Conservation (phyloP, 2,888 invertebrate genomes). For the Perdita meconis region DNA sequence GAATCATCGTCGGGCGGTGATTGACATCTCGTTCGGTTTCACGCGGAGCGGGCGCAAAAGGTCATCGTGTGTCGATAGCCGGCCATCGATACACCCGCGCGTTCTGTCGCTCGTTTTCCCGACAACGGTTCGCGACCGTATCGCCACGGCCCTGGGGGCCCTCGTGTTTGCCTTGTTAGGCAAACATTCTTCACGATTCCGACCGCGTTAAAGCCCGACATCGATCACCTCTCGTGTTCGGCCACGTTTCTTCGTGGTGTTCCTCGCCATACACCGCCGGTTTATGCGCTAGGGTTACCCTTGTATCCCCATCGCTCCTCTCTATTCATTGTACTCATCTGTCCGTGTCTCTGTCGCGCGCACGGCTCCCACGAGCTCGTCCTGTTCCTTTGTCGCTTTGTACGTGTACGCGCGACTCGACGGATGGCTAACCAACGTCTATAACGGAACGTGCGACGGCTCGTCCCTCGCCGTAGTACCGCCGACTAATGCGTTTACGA, state of each 20-base stretch:
- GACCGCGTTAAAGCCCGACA: slow-evolving; percentile 71
- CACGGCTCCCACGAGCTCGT: slow-evolving; percentile 50
- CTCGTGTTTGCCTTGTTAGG: slow-evolving; percentile 74
- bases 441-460: slow-evolving; percentile 69
- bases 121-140: slow-evolving; percentile 62
- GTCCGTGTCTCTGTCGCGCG: slow-evolving; percentile 46
- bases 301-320: slow-evolving; percentile 37
- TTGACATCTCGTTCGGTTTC: slow-evolving; percentile 64
- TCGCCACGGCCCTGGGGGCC: slow-evolving; percentile 44
- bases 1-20: slow-evolving; percentile 51
- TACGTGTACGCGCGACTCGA: slow-evolving; percentile 34
- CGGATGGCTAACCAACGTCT: slow-evolving; percentile 62
- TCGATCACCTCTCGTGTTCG: slow-evolving; percentile 72
- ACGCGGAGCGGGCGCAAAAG: slow-evolving; percentile 45
- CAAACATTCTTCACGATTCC: slow-evolving; percentile 73
- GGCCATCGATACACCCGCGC: slow-evolving; percentile 58
- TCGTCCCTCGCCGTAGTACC: slow-evolving; percentile 51
- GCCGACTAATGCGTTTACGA: slow-evolving; percentile 82
- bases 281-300: slow-evolving; percentile 50
- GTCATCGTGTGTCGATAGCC: slow-evolving; percentile 62
- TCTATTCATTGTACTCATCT: slow-evolving; percentile 47
- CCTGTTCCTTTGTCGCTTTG: slow-evolving; percentile 7
- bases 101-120: slow-evolving; percentile 68
- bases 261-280: slow-evolving; percentile 36
- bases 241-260: slow-evolving; percentile 48